Percentiles rank a stretch among this genome's conserved stretches.
phyloP scores from a whole-genome alignment of 2,113 vertebrate genomes.

The Aepyceros melampus region DNA sequence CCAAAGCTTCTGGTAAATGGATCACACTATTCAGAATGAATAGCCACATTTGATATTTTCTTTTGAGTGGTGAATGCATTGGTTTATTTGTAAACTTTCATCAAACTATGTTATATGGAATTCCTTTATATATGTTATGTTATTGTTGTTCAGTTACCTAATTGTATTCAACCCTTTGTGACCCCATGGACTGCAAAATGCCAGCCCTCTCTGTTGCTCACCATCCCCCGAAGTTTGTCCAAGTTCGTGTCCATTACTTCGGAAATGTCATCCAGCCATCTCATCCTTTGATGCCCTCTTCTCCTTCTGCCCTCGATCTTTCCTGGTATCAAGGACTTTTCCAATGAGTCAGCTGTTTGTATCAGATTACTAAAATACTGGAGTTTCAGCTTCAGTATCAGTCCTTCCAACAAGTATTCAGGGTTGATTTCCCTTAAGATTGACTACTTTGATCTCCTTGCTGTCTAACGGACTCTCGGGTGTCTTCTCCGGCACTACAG shows the following conservation, averaged over 20 bases:
- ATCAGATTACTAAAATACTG: not conserved
- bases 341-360: not conserved
- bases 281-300: not conserved
- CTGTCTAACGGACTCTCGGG: not conserved
- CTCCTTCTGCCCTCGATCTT: not conserved
- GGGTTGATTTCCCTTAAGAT: not conserved
- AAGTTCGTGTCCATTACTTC: not conserved
- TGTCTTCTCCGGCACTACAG: not conserved
- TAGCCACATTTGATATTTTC: not conserved
- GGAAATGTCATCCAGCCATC: not conserved
- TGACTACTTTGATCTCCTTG: not conserved
- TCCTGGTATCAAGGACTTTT: not conserved
- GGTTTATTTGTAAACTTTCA: not conserved
- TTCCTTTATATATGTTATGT: not conserved
- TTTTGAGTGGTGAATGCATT: not conserved
- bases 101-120: not conserved
- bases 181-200: not conserved
- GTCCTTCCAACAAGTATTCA: not conserved
- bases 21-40: not conserved
- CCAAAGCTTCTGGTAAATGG: not conserved
- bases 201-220: not conserved
- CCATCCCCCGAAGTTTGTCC: not conserved
- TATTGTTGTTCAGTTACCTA: not conserved
- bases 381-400: not conserved
- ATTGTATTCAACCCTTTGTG: not conserved